These are phyloP conservation scores for Heliconius hortense DNA, from an alignment of 2,888 invertebrate species.

Conservation along the genomic window DNA sequence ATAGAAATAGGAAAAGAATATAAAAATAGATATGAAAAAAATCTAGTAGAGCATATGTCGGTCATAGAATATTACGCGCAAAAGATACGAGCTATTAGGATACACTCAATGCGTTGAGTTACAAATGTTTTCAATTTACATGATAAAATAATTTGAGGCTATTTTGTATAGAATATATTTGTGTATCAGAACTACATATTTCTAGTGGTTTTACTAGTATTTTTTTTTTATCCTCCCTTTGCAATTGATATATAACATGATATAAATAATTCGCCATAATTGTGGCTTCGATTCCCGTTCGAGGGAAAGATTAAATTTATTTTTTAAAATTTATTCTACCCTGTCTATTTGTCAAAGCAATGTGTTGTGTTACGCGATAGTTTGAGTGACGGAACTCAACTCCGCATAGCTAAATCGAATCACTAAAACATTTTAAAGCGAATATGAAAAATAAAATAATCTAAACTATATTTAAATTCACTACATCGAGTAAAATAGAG, in stretches of 20 bases:
- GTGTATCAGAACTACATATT: not conserved
- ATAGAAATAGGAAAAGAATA: not conserved
- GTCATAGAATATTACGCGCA: constrained; percentile 7
- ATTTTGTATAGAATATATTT: not conserved
- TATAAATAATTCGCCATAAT: not conserved
- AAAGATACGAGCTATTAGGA: constrained; percentile 28
- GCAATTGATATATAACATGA: not conserved
- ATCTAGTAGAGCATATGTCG: constrained; percentile 19
- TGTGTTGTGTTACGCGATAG: not conserved
- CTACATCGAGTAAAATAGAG: not conserved
- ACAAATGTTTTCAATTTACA: constrained; percentile 24
- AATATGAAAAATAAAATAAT: no score
- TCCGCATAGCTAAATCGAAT: not conserved
- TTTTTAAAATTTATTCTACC: not conserved
- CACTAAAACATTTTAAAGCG: not conserved
- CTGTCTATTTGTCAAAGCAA: not conserved
- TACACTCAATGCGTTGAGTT: constrained; percentile 25
- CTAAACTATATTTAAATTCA: not conserved
- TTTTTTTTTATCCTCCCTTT: not conserved
- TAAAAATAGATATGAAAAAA: no score
- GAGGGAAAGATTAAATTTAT: not conserved
- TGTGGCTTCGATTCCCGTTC: not conserved
- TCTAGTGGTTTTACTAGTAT: not conserved
- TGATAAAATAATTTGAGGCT: constrained; percentile 16
- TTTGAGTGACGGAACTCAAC: not conserved